phyloP scores from a whole-genome alignment of 2,113 vertebrate species.

The Lota lota region DNA sequence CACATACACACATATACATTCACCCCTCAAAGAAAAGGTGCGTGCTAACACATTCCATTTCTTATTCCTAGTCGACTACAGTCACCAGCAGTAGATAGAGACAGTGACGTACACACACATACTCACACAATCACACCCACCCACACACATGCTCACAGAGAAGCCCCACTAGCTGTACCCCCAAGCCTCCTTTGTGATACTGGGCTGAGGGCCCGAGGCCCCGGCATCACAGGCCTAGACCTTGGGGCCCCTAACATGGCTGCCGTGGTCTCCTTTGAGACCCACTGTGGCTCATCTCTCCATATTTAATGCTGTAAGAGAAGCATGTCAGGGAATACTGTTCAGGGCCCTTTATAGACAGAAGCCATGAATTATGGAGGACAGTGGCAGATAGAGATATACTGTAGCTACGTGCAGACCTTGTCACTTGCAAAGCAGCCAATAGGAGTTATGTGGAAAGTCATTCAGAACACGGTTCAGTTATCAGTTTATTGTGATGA shows the following conservation, averaged over 20 bases:
- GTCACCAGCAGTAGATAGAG: constrained; percentile 6
- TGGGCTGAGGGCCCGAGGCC: constrained; percentile 48
- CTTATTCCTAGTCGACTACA: too few relatives aligned
- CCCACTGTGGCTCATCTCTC: constrained; percentile 40
- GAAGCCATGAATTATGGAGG: constrained; percentile 56
- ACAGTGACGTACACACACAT: constrained; percentile 25
- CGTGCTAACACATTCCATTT: too few relatives aligned
- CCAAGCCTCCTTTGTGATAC: constrained; percentile 55
- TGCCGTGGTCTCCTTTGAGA: constrained; percentile 52
- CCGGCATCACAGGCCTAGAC: constrained; percentile 57
- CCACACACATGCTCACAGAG: constrained; percentile 42
- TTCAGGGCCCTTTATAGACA: constrained; percentile 14
- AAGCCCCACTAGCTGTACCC: constrained; percentile 65
- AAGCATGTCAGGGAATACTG: constrained; percentile 44
- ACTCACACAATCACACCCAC: constrained; percentile 14
- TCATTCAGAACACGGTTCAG: too few relatives aligned
- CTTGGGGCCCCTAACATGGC: constrained; percentile 54
- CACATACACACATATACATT: too few relatives aligned
- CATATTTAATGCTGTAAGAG: constrained; percentile 66
- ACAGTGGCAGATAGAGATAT: constrained; percentile 47
- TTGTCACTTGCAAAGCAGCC: constrained; percentile 27
- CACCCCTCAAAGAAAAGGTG: too few relatives aligned
- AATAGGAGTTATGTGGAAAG: constrained; percentile 16
- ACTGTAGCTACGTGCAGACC: constrained; percentile 21
- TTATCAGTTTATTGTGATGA: too few relatives aligned